Conservation (phyloP, 2,797 vertebrate species). For the Pyrocephalus nanus region DNA sequence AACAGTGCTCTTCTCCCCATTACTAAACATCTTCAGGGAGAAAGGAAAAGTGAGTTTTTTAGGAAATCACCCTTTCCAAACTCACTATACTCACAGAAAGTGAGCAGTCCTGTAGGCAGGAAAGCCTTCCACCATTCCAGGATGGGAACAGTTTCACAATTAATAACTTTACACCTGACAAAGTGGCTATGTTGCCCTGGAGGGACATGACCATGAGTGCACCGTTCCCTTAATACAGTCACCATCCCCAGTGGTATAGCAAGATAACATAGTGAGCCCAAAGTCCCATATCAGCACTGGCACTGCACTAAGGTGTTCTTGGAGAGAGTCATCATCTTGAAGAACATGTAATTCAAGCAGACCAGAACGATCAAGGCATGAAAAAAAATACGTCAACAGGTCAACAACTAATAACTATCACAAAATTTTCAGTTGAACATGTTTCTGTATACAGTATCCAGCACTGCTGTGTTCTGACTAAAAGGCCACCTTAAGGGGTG, state of each 20-base stretch:
- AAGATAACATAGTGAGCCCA: neutral
- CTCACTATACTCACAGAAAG: neutral
- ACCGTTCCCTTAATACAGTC: fast-evolving
- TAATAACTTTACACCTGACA: neutral
- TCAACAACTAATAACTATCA: neutral
- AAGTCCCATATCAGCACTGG: neutral
- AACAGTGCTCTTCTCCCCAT: neutral
- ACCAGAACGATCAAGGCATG: neutral
- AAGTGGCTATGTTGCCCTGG: neutral
- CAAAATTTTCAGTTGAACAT: neutral
- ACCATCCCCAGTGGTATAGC: fast-evolving
- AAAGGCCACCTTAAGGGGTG: neutral
- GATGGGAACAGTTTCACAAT: neutral
- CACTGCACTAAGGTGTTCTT: neutral
- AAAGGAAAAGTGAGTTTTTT: neutral
- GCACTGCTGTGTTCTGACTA: neutral
- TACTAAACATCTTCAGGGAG: neutral
- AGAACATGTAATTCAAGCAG: neutral
- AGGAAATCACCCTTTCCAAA: neutral
- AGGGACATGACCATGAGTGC: neutral
- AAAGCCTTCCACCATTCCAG: neutral
- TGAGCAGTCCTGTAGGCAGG: neutral
- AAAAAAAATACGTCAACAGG: neutral
- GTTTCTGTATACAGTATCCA: neutral
- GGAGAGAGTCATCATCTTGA: neutral